These are phyloP conservation scores for Calephelis perditalis DNA, from an alignment of 2,888 invertebrate species.

Conservation along the genomic window DNA sequence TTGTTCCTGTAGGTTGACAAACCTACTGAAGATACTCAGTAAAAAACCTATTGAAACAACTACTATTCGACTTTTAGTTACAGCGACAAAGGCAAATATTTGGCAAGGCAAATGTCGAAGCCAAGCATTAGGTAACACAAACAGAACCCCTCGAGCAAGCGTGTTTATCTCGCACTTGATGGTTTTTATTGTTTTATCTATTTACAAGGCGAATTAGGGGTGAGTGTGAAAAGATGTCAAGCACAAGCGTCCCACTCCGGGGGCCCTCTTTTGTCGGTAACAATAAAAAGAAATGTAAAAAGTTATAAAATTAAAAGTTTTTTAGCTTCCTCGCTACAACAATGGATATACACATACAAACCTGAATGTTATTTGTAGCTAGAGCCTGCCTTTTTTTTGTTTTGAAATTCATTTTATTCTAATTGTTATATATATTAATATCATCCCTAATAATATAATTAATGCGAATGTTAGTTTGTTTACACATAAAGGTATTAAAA, in stretches of 20 bases:
- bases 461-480: too few relatives aligned
- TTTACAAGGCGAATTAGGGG: constrained; percentile 8
- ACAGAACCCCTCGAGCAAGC: neutral
- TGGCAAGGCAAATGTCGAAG: neutral
- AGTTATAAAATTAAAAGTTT: constrained; percentile 1
- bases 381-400: neutral
- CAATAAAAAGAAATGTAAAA: neutral
- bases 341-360: too few relatives aligned
- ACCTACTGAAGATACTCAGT: too few relatives aligned
- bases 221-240: constrained; percentile 10
- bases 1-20: too few relatives aligned
- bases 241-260: constrained; percentile 1
- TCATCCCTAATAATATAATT: too few relatives aligned
- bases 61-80: too few relatives aligned
- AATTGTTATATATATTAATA: neutral
- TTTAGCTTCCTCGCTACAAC: too few relatives aligned
- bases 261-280: constrained; percentile 1
- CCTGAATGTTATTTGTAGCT: too few relatives aligned
- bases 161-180: neutral
- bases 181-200: constrained; percentile 10
- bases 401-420: neutral
- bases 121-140: neutral
- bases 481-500: too few relatives aligned
- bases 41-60: too few relatives aligned
- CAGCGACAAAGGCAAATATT: too few relatives aligned